These are phyloP conservation scores for Seira ritae DNA, from an alignment of 2,888 invertebrate genomes.

Conservation along the genomic window DNA sequence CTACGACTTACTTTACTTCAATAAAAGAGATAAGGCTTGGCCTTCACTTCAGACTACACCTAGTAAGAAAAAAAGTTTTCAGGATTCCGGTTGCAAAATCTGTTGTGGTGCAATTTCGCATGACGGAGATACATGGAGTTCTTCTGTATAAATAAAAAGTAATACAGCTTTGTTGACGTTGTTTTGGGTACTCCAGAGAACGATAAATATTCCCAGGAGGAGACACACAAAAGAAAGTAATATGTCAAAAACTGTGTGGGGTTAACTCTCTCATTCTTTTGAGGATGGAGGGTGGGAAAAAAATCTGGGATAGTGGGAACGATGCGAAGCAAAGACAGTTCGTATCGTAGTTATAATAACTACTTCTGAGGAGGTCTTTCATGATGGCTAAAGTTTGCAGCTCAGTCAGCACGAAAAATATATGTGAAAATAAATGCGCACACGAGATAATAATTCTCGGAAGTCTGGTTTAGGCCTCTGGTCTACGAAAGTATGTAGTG, in stretches of 20 bases:
- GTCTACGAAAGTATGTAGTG: too few species aligned
- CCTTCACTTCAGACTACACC: neutral
- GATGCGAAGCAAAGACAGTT: slow-evolving; percentile 5
- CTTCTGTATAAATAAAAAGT: neutral
- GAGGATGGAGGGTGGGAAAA: slow-evolving; percentile 7
- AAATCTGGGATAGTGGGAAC: neutral
- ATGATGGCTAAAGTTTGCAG: neutral
- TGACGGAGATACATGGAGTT: slow-evolving; percentile 5
- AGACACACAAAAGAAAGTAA: slow-evolving; percentile 36
- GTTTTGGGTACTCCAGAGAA: slow-evolving; percentile 7
- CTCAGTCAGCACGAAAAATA: slow-evolving; percentile 9
- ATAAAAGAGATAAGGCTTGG: neutral
- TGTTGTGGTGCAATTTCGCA: slow-evolving; percentile 3
- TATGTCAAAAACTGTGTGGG: slow-evolving; percentile 41
- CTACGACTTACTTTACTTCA: neutral
- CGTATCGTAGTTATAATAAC: too few species aligned
- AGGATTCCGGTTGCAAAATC: neutral
- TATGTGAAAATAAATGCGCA: neutral
- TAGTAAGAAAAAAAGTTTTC: neutral
- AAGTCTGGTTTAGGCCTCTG: neutral
- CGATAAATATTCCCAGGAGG: slow-evolving; percentile 39
- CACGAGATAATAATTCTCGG: neutral
- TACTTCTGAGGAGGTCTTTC: too few species aligned
- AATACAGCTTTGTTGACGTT: slow-evolving; percentile 9
- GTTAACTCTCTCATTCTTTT: slow-evolving; percentile 27